Evolutionary conservation across 1,140 invertebrate genomes (phyloP), one percentile per base, ranked within the genome.

Genomic region (Paraescarpia echinospica): DNA sequence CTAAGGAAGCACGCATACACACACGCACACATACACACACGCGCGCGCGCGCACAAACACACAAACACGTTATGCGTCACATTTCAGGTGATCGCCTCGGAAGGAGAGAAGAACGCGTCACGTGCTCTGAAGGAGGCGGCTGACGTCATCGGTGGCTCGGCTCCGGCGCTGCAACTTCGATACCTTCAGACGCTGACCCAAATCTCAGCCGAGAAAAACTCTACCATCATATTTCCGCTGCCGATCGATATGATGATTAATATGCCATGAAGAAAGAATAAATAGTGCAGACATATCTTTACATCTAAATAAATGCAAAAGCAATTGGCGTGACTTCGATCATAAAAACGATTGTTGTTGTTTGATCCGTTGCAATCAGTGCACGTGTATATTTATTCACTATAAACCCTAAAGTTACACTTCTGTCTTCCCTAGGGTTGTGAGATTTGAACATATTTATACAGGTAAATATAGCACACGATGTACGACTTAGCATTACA

Each of bases 191-290:
- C 95, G 1, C 96, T 99, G 93, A 99, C 98, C 96, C 98, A 98
- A 14, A 99, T 99, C 95, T 98, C 98, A 88, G 98, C 98, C 1
- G 99, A 99, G 97, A 99, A 99, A 96, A 99, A 99, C 96, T 99
- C 99, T 8, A 99, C 99, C 14, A 99, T 99, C 94, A 98, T 99
- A 92, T 99, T 99, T 96, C 99, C 99, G 34, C 97, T 99, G 94
- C 98, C 98, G 59, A 98, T 99, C 95, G 98, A 99, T 22, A 12
- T 77, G 59, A 27, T 77, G 59, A 8, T 51, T 51, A 18, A 51
- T 8, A 51, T 51, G 48, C 48, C 48, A 18, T 8, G 48, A 8
- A 18, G 18, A 51, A 51, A 18, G 48, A 18, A 51, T 51, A 51
- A 51, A 51, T 51, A 9, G 48, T 51, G 48, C 48, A 8, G 48